phyloP scores from a whole-genome alignment of 1,140 invertebrate genomes.

The Pogonognathellus flavescens region DNA sequence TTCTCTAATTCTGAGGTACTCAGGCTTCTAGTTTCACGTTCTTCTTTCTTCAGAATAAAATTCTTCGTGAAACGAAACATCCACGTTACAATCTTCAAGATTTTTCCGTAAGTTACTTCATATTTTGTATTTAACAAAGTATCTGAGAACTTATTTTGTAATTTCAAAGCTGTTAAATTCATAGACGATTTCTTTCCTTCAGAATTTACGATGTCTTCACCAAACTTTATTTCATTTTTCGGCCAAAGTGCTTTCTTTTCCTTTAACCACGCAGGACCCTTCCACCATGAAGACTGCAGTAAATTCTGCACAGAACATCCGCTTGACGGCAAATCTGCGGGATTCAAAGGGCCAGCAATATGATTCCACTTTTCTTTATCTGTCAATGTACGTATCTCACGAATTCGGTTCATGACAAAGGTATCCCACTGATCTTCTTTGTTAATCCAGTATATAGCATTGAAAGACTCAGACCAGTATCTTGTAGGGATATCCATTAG shows the following conservation, averaged over 20 bases:
- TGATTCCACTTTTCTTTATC: not conserved
- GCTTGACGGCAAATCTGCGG: conserved; percentile 21
- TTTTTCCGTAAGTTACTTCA: not conserved
- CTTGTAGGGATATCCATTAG: not conserved
- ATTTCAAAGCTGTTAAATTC: not conserved
- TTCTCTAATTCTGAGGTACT: too few relatives aligned
- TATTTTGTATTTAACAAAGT: not conserved
- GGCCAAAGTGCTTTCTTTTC: not conserved
- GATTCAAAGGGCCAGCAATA: not conserved
- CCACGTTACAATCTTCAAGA: not conserved
- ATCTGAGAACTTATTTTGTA: not conserved
- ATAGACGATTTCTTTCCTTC: not conserved
- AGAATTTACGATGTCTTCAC: not conserved
- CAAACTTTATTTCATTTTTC: not conserved
- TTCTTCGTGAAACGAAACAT: not conserved
- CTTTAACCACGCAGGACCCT: not conserved
- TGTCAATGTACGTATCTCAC: conserved; percentile 57
- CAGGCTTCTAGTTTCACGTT: not conserved
- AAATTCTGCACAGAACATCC: not conserved
- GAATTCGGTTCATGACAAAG: conserved; percentile 61
- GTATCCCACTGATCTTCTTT: conserved; percentile 60
- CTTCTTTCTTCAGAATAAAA: not conserved
- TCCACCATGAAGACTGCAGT: not conserved
- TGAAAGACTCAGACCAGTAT: conserved; percentile 68
- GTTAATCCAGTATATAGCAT: conserved; percentile 67